Percentiles rank a stretch among this genome's conserved stretches.
phyloP scores from a whole-genome alignment of 2,888 invertebrate genomes.

The Limnephilus lunatus region DNA sequence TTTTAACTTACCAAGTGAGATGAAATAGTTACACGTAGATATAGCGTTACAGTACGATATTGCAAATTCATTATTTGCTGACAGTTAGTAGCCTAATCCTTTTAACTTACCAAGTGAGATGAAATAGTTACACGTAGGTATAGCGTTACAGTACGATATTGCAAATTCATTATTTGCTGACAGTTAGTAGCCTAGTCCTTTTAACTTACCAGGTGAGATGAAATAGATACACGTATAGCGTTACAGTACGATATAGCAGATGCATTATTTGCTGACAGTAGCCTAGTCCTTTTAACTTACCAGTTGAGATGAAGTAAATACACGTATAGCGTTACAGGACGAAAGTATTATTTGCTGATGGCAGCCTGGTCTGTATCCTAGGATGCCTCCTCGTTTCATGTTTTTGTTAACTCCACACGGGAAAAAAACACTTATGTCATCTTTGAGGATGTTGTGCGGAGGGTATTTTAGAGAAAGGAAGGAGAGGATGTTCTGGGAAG shows the following conservation, averaged over 20 bases:
- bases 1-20: slow-evolving; percentile 69
- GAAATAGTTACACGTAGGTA: not conserved
- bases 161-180: not conserved
- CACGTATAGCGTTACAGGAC: too few species aligned
- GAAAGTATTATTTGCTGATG: too few species aligned
- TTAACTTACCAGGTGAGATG: slow-evolving; percentile 69
- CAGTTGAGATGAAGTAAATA: too few species aligned
- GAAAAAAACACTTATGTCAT: too few species aligned
- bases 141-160: not conserved
- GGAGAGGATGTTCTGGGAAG: too few species aligned
- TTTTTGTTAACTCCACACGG: too few species aligned
- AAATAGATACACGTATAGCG: not conserved
- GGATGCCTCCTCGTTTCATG: too few species aligned
- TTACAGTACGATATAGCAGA: not conserved
- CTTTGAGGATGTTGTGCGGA: too few species aligned
- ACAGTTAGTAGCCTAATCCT: not conserved
- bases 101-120: slow-evolving; percentile 69
- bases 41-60: not conserved
- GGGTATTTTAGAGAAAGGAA: too few species aligned
- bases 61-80: not conserved
- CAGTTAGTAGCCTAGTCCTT: not conserved
- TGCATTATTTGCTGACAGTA: not conserved
- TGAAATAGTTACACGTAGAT: not conserved
- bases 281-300: too few species aligned
- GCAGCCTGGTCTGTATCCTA: too few species aligned